A percentile compares a stretch with the other conserved stretches of the same genome.
Evolutionary conservation across 2,797 vertebrate species (phyloP).

Genomic region (Sorex maritimensis): DNA sequence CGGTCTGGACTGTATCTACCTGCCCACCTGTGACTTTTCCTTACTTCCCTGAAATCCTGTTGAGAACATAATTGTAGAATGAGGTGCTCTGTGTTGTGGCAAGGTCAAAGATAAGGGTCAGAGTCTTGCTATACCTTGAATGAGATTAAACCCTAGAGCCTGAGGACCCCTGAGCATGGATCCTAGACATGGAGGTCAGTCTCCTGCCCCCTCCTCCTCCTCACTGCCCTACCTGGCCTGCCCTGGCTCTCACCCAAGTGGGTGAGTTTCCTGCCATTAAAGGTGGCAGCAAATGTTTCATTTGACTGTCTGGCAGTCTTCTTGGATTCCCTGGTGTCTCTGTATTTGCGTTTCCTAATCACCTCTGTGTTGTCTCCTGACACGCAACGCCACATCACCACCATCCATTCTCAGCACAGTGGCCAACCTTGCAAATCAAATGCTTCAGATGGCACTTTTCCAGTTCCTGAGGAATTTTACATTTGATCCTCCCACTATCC

Average conservation of each 20-base stretch:
- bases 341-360: conserved; percentile 15
- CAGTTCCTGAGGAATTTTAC: conserved; percentile 11
- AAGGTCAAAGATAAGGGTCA: not conserved
- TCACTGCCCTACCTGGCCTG: not conserved
- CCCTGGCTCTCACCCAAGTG: not conserved
- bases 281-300: not conserved
- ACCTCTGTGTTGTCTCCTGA: not conserved
- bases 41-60: not conserved
- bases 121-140: not conserved
- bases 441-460: not conserved
- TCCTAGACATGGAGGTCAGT: not conserved
- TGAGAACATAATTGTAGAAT: conserved; percentile 2
- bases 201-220: not conserved
- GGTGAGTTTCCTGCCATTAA: not conserved
- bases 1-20: not conserved
- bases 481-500: not conserved
- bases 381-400: not conserved
- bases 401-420: not conserved
- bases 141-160: not conserved
- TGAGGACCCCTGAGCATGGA: not conserved
- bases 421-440: not conserved
- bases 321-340: not conserved
- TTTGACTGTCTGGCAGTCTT: not conserved
- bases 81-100: not conserved
- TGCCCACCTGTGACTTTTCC: not conserved